Conservation (phyloP, 2,797 vertebrate genomes). For the Lutjanus argentimaculatus region DNA sequence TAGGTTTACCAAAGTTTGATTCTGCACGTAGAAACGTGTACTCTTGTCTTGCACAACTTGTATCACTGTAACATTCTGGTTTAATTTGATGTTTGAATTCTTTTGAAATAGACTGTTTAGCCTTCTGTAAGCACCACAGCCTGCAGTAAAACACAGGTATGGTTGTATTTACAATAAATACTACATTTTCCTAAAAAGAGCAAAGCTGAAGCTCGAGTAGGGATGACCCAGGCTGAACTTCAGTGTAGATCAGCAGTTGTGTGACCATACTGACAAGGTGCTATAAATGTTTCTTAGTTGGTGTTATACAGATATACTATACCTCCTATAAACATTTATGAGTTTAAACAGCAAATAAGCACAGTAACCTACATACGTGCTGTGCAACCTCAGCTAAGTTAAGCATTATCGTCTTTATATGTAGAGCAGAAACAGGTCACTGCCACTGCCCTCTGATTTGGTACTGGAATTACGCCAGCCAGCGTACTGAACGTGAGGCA, state of each 20-base stretch:
- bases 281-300: neutral
- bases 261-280: neutral
- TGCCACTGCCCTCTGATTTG: neutral
- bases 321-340: conserved; percentile 21
- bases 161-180: neutral
- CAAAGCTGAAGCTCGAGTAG: neutral
- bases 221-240: neutral
- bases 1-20: neutral
- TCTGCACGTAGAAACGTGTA: neutral
- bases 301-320: neutral
- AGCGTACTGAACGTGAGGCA: neutral
- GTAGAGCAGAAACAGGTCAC: conserved; percentile 12
- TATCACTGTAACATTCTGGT: neutral
- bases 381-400: neutral
- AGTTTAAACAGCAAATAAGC: neutral
- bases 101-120: neutral
- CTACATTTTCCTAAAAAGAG: neutral
- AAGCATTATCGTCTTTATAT: neutral
- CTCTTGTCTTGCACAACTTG: neutral
- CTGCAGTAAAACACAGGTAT: neutral
- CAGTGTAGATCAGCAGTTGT: neutral
- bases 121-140: neutral
- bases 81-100: neutral
- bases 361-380: neutral
- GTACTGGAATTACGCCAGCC: conserved; percentile 3